Base-by-base conservation (phyloP, 2,797 vertebrate genomes). In the Emys orbicularis region DNA sequence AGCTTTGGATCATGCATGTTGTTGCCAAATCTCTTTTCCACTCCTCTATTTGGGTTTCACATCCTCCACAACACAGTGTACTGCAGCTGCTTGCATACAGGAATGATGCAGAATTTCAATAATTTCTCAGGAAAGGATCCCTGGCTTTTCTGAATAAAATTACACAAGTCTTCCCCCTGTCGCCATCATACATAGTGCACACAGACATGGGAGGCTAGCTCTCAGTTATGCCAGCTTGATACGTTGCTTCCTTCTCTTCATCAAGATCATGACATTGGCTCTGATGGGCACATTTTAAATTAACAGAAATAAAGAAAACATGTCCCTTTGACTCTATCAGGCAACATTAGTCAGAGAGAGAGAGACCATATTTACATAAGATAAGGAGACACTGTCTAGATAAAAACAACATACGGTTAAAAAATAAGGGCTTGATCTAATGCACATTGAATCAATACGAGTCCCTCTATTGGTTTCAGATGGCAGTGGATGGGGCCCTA, bases 191-290 rank as follows among this genome's bases (percentile, higher is more conserved):
- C 88, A 84, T 21, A 84, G 84, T n/a, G 77, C 61, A 88, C 59
- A 87, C 3, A 83, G 50, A 83, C 85, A 90, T 89, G 77, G 74
- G 31, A 79, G 61, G 12, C 56, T 59, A 61, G 37, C 49, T 44
- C 77, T 59, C 21, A n/a, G 41, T 72, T 59, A 81, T 44, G 0
- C 4, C 41, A 72, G 10, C 81, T 52, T 82, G 57, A 92, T 83
- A 52, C 93, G 37, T 6, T 80, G 54, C 59, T 94, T 95, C 68
- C 81, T 87, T 77, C 18, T 92, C 94, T 88, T 57, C 81, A 81
- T 57, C 47, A 65, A 83, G 41, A 83, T 44, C 9, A 61, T 41
- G 52, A 83, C 27, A 85, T 0, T 1, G n/a, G 41, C n/a, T 53
- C 21, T 18, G 5, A 37, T 61, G 25, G 9, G 3, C 18, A 87